phyloP scores from a whole-genome alignment of 2,888 invertebrate genomes.

The Terebella lapidaria region DNA sequence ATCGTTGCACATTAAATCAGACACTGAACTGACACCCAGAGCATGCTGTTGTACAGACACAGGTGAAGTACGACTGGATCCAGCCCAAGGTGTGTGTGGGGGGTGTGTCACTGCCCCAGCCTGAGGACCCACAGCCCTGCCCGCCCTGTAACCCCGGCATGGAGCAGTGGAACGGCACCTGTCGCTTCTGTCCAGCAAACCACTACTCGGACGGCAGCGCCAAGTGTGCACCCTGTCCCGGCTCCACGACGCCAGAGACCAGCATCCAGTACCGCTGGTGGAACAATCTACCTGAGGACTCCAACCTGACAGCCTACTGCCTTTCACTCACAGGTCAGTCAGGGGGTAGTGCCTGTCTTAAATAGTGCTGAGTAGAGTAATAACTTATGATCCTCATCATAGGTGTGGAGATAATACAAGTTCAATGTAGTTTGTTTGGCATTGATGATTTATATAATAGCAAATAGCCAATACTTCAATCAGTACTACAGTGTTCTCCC shows the following conservation, averaged over 20 bases:
- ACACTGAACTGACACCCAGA: no score
- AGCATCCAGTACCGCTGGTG: conserved; percentile 52
- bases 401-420: no score
- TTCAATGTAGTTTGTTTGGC: no score
- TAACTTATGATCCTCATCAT: no score
- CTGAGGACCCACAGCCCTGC: conserved; percentile 48
- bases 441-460: no score
- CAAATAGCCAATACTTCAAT: no score
- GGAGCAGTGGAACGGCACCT: conserved; percentile 47
- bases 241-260: conserved; percentile 57
- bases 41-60: conserved; percentile 49
- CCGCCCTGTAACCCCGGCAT: conserved; percentile 59
- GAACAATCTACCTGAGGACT: conserved; percentile 22
- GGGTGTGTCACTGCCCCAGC: conserved; percentile 50
- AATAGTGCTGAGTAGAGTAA: no score
- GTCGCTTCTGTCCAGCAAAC: conserved; percentile 56
- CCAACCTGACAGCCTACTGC: conserved; percentile 53
- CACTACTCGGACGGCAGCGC: conserved; percentile 35
- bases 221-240: conserved; percentile 14
- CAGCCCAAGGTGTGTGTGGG: conserved; percentile 58
- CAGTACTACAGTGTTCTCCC: no score
- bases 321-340: conserved; percentile 36
- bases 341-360: no score
- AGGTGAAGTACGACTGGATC: conserved; percentile 57
- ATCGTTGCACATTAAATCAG: no score